Base-by-base conservation (phyloP, 2,113 vertebrate species). In the Isichthys henryi region DNA sequence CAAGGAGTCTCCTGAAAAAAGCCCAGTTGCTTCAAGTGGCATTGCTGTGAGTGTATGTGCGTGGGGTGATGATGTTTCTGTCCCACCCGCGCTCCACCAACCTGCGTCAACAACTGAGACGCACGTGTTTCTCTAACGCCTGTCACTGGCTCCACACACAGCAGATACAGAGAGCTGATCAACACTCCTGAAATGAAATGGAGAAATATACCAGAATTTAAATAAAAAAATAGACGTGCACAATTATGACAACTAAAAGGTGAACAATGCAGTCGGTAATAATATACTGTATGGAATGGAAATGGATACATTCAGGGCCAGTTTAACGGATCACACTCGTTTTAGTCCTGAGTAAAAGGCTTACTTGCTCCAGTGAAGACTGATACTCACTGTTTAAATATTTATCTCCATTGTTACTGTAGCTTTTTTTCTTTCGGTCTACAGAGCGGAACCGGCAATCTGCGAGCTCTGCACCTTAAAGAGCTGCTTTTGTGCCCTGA, bases 391-490 rank as follows among this genome's bases (percentile, higher is more conserved):
- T 70, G n/a, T 80, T 80, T 39, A 80, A 80, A 80, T 80, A 80
- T 80, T 80, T 80, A 43, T 80, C 39, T 19, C 74, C 43, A 80
- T 80, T 80, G 31, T 77, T 77, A 19, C 15, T 77, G 70, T 17
- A 66, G 50, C 45, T 43, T 84, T 43, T 19, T 7, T 77, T 77
- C 13, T 77, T 39, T 39, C 43, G 35, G 62, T 4, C 2, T 49
- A 58, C 8, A 31, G 53, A 90, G 49, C 53, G 87, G 91, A 11
- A 91, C 46, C 52, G 48, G 45, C 62, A 50, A 88, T 90, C 27
- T 92, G 88, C 66, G 89, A 87, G 50, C 77, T 90, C 88, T 48
- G 80, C 13, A 45, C 62, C 53, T 15, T 27, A 66, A 83, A 87
- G 66, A 17, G 58, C 88, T 53, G 53, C 56, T 84, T 88, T 48